phyloP scores from a whole-genome alignment of 2,797 vertebrate genomes.

The Glossophaga mutica region DNA sequence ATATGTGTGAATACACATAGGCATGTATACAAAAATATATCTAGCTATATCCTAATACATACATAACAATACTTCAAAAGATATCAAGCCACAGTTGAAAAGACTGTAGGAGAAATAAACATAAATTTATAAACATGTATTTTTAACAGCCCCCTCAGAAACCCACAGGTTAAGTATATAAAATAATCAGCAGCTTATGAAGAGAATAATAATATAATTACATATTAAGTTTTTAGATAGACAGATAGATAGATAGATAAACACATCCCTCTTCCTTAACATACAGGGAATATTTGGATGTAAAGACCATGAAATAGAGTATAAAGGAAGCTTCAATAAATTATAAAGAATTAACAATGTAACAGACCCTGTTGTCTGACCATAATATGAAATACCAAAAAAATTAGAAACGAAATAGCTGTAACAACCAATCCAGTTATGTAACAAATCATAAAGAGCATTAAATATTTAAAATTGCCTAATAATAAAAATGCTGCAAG shows the following conservation, averaged over 20 bases:
- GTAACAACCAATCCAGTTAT: background rate
- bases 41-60: background rate
- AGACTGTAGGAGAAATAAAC: background rate
- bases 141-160: background rate
- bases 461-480: background rate
- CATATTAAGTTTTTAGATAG: background rate
- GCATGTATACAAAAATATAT: background rate
- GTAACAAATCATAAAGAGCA: background rate
- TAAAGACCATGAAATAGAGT: background rate
- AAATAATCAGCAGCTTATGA: background rate
- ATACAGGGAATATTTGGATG: background rate
- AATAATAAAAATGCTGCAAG: background rate
- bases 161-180: background rate
- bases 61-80: background rate
- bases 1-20: background rate
- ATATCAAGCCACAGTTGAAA: background rate
- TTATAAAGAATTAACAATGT: background rate
- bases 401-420: background rate
- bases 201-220: background rate
- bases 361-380: background rate
- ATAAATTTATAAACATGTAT: background rate
- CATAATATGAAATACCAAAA: background rate
- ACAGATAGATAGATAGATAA: background rate
- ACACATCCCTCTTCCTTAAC: background rate
- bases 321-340: background rate